Evolutionary conservation across 2,888 invertebrate genomes (phyloP).

Genomic region (Criorhina ranunculi): DNA sequence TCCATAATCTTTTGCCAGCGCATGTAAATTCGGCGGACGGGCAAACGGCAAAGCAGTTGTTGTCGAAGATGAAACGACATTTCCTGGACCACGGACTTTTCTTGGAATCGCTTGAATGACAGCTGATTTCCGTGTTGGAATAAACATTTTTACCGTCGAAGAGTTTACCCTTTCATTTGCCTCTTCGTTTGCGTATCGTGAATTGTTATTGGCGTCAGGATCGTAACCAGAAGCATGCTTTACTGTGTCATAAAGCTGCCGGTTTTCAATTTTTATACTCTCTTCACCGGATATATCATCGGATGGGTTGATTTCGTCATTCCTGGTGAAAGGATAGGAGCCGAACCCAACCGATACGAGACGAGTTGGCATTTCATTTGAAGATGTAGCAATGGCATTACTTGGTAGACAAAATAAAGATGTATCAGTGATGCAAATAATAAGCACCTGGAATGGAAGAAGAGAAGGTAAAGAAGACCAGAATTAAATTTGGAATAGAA

Average conservation of each 20-base stretch:
- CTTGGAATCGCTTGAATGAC: constrained; percentile 61
- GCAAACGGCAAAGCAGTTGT: constrained; percentile 22
- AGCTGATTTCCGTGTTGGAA: constrained; percentile 43
- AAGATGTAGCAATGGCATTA: background rate
- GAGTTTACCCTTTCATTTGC: constrained; percentile 8
- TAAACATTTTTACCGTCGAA: constrained; percentile 17
- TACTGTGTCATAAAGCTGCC: constrained; percentile 54
- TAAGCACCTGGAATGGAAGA: constrained; percentile 13
- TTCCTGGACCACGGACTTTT: constrained; percentile 48
- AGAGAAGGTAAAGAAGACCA: background rate
- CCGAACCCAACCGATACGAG: constrained; percentile 28
- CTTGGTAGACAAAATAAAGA: background rate
- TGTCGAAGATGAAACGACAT: constrained; percentile 4
- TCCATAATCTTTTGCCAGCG: constrained; percentile 38
- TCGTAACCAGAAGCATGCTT: constrained; percentile 60
- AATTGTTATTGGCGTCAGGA: constrained; percentile 9
- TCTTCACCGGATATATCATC: constrained; percentile 33
- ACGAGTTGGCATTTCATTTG: constrained; percentile 33
- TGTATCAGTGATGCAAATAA: background rate
- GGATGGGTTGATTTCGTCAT: background rate
- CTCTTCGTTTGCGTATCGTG: background rate
- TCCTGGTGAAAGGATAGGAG: background rate
- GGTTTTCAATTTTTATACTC: constrained; percentile 54
- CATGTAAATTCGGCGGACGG: constrained; percentile 20
- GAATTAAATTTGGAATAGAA: background rate